A percentile compares a stretch with the other conserved stretches of the same genome.
Conservation (phyloP, 2,888 invertebrate genomes). For the Siphonodentalium dalli region DNA sequence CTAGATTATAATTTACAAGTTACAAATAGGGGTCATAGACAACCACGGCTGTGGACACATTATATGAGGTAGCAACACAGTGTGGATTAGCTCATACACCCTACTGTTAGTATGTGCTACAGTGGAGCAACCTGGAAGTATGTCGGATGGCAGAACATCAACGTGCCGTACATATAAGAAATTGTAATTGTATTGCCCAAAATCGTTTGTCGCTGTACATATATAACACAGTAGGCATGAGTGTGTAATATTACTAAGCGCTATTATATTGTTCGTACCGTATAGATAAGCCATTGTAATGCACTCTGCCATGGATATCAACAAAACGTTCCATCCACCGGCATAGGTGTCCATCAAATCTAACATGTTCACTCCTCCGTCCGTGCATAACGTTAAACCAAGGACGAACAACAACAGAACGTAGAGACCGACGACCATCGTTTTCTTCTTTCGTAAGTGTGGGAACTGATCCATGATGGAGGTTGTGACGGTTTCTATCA, state of each 20-base stretch:
- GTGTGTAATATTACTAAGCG: background rate
- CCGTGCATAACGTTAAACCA: conserved; percentile 52
- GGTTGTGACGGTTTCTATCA: conserved; percentile 65
- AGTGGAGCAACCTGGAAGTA: too few relatives aligned
- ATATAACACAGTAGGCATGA: background rate
- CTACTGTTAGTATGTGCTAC: too few relatives aligned
- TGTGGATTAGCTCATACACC: too few relatives aligned
- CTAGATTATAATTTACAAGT: too few relatives aligned
- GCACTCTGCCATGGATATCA: conserved; percentile 76
- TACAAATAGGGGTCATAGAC: too few relatives aligned
- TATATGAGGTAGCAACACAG: too few relatives aligned
- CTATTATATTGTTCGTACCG: conserved; percentile 33
- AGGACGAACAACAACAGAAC: conserved; percentile 49
- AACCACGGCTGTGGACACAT: too few relatives aligned
- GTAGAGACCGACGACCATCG: conserved; percentile 38
- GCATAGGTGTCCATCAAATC: conserved; percentile 58
- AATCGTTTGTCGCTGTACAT: too few relatives aligned
- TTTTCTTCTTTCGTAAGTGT: conserved; percentile 62
- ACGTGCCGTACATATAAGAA: too few relatives aligned
- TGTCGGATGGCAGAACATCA: too few relatives aligned
- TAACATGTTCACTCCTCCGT: conserved; percentile 52
- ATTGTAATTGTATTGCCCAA: too few relatives aligned
- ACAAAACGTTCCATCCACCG: conserved; percentile 67
- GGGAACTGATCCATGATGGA: conserved; percentile 63
- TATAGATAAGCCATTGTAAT: conserved; percentile 75